Base-by-base conservation (phyloP, 2,888 invertebrate species). In the Mesorhabditis sp. region DNA sequence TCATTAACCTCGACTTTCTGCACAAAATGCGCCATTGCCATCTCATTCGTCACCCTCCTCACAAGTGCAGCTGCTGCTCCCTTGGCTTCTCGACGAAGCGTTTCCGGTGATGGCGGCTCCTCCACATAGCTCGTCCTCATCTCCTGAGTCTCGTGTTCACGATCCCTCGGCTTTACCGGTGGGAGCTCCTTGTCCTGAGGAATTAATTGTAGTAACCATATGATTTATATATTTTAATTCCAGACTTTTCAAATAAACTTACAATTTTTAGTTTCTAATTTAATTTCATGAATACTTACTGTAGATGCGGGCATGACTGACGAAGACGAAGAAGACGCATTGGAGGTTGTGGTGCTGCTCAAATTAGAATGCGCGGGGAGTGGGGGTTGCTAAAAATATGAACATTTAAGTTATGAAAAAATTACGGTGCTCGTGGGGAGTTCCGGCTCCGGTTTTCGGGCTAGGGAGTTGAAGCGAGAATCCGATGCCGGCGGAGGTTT, bases 21-120 rank as follows among this genome's bases (percentile, higher is more conserved):
- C 28, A 78, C 75, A 67, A 75, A 80, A 7, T 76, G 78, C 13
- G 80, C 76, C 70, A 80, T 71, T 68, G 75, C 74, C 76, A 78
- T 76, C 62, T 76, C 78, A 43, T 76, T 76, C 3, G 75, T 75
- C 61, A 78, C 76, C 41, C 78, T 62, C 4, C 74, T 66, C n/a
- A 75, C 78, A 44, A 76, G 69, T 4, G 77, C 76, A 7, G 66
- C 66, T 7, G 68, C 69, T 61, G 74, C 78, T n/a, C 70, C 70
- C 62, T 75, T 74, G 63, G 72, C 63, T 63, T 75, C 74, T 43
- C 70, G 65, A 42, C 78, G 62, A 63, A 75, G 76, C 2, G 76
- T 75, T 42, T 73, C 69, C 4, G 73, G 70, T 4, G 78, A 78
- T 4, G 74, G 72, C 4, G 78, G 78, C 68, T 78, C 78, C 67